Conservation (phyloP, 1,140 invertebrate genomes). For the Luehdorfia chinensis region DNA sequence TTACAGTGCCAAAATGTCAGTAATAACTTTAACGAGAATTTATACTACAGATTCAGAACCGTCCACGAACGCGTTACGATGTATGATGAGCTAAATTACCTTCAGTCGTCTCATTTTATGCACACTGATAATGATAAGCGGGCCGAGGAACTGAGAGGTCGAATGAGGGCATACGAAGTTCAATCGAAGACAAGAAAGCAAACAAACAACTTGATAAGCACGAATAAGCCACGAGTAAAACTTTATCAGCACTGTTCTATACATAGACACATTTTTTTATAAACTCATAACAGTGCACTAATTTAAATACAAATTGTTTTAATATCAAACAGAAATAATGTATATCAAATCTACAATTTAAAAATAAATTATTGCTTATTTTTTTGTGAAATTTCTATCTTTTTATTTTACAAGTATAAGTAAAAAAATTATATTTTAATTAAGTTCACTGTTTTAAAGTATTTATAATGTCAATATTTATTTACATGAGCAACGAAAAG, state of each 20-base stretch:
- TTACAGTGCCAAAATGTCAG: too few relatives aligned
- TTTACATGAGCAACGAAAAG: too few relatives aligned
- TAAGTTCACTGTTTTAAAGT: too few relatives aligned
- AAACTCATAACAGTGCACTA: constrained; percentile 13
- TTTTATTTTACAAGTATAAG: too few relatives aligned
- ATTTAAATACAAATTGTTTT: constrained; percentile 1
- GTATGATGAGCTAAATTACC: constrained; percentile 59
- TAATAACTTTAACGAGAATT: too few relatives aligned
- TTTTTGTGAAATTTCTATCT: too few relatives aligned
- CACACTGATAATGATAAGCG: constrained; percentile 67
- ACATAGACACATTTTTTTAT: constrained; percentile 1
- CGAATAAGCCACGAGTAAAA: constrained; percentile 57
- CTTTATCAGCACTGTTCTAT: constrained; percentile 27
- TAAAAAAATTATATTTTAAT: too few relatives aligned
- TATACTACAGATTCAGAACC: constrained; percentile 26
- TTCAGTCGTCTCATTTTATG: constrained; percentile 71
- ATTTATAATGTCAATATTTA: too few relatives aligned
- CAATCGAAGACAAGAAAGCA: constrained; percentile 56
- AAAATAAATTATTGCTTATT: neutral
- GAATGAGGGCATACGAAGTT: constrained; percentile 69
- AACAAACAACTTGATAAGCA: constrained; percentile 70
- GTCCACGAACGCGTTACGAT: constrained; percentile 41
- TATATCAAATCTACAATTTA: neutral
- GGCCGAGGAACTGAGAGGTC: constrained; percentile 65
- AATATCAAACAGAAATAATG: too few relatives aligned